A percentile compares a stretch with the other conserved stretches of the same genome.
Conservation (phyloP, 2,113 vertebrate genomes). For the Petromus typicus region DNA sequence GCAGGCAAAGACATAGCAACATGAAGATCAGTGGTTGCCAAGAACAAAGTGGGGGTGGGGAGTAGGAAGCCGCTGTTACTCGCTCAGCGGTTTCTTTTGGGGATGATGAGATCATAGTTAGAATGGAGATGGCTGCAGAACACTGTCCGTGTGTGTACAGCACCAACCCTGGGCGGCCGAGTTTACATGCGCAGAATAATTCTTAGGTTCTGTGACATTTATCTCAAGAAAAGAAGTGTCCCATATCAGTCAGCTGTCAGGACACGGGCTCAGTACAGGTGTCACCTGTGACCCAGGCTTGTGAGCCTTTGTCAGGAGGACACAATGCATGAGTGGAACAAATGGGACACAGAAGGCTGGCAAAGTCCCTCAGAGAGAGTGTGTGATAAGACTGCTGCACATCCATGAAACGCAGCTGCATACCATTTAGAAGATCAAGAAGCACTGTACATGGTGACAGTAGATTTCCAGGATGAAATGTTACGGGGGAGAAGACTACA, state of each 20-base stretch:
- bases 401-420: background rate
- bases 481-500: background rate
- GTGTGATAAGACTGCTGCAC: background rate
- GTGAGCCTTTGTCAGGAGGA: background rate
- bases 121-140: background rate
- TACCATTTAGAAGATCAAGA: background rate
- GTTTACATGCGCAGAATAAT: background rate
- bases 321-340: background rate
- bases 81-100: background rate
- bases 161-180: background rate
- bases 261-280: background rate
- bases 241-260: background rate
- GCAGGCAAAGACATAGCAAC: background rate
- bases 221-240: background rate
- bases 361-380: background rate
- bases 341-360: no score
- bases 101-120: background rate
- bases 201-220: background rate
- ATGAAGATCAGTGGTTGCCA: background rate
- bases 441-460: background rate
- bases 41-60: background rate
- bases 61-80: background rate
- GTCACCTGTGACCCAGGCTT: background rate
- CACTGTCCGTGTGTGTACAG: background rate
- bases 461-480: background rate